Conservation (phyloP, 2,113 vertebrate genomes). For the Mola mola region DNA sequence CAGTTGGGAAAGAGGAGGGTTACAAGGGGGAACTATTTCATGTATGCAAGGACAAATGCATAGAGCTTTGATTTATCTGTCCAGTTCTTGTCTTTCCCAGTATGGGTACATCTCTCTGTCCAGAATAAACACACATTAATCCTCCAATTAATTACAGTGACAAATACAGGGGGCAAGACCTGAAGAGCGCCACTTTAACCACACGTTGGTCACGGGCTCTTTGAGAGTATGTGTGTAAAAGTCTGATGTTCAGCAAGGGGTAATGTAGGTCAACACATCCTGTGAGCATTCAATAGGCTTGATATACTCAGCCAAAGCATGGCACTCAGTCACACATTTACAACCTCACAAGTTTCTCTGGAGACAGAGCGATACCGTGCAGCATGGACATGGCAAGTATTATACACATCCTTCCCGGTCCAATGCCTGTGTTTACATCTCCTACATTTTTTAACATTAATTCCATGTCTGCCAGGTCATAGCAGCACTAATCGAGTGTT, state of each 20-base stretch:
- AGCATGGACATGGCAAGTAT: slow-evolving; percentile 19
- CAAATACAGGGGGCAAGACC: slow-evolving; percentile 60
- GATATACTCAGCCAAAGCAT: slow-evolving; percentile 44
- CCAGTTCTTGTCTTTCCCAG: slow-evolving; percentile 63
- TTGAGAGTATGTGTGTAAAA: slow-evolving; percentile 35
- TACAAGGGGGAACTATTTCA: slow-evolving; percentile 66
- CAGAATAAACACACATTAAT: slow-evolving; percentile 83
- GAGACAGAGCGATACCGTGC: slow-evolving; percentile 18
- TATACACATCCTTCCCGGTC: slow-evolving; percentile 14
- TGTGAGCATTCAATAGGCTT: slow-evolving; percentile 57
- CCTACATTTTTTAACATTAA: slow-evolving; percentile 44
- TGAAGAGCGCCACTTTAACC: slow-evolving; percentile 66
- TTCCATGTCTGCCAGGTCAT: slow-evolving; percentile 52
- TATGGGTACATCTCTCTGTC: slow-evolving; percentile 67
- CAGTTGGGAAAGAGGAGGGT: slow-evolving; percentile 66
- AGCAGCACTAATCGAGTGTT: slow-evolving; percentile 53
- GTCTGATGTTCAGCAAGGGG: slow-evolving; percentile 61
- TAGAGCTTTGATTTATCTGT: slow-evolving; percentile 81
- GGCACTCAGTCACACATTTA: slow-evolving; percentile 49
- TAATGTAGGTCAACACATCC: slow-evolving; percentile 77
- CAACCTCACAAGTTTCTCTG: slow-evolving; percentile 36
- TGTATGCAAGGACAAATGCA: slow-evolving; percentile 76
- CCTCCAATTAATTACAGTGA: slow-evolving; percentile 81
- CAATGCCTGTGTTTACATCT: slow-evolving; percentile 36
- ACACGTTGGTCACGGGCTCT: slow-evolving; percentile 50